Base-by-base conservation (phyloP, 1,140 invertebrate species). In the Drosophila kohkoa region DNA sequence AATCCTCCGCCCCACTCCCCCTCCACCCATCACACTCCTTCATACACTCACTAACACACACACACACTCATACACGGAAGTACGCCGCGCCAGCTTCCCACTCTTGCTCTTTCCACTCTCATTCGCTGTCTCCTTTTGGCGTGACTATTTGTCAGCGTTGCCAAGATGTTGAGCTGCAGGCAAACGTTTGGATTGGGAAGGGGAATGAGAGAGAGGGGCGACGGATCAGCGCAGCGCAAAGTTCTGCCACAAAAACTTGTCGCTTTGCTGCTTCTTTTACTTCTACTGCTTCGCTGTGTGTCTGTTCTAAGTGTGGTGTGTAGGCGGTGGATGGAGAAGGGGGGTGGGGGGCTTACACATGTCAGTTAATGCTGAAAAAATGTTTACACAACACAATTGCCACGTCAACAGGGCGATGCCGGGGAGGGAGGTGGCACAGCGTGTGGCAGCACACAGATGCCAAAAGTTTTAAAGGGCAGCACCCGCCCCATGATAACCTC, bases 301-400 rank as follows among this genome's bases (percentile, higher is more conserved):
- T 51, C 30, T 69, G 20, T 15, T 49, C 65, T 30, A 25, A 25
- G 32, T n/a, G n/a, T 10, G 15, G 25, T 1, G 5, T 5, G 58
- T 8, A 13, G 15, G 20, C 4, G 30, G 45, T 28, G 30, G 49
- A 13, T 49, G 32, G 48, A 15, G 55, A 25, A 25, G 46, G 35
- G 54, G 49, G 60, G 38, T 51, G 62, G 68, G 75, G 77, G 82
- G 77, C 71, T 87, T 87, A 87, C 83, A 87, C 83, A 87, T 87
- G 83, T 87, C 83, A 87, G 83, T 87, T 87, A 87, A 88, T 87
- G 83, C 83, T 88, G 77, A 83, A 87, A 87, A 87, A 87, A 87
- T 87, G 83, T 87, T 87, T 87, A 87, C 83, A 87, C 83, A 87
- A 87, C 83, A 87, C 83, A 87, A 87, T 87, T 88, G 83, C 83